Evolutionary conservation across 2,888 invertebrate species (phyloP), one percentile per base, ranked within the genome.

Genomic region (Oxyteleia sp.): DNA sequence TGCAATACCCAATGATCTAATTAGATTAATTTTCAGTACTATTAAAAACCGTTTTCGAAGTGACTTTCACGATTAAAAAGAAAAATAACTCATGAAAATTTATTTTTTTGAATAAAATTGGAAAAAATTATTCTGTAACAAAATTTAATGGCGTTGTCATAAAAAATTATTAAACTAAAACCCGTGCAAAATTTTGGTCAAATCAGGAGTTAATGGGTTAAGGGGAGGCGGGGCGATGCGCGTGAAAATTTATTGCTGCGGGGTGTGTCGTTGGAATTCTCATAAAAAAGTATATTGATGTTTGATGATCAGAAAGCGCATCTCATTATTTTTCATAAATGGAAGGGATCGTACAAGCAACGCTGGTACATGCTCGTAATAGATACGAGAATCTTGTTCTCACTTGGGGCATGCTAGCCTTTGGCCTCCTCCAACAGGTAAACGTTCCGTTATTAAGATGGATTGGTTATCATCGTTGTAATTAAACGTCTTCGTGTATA

Each of bases 371-470:
- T 3, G 41, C 11, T 45, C 45, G 29, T 61, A 61, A 61, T 61
- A 16, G 45, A 45, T 45, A 61, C 29, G 61, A 47, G 61, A 29
- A 61, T 45, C 45, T 61, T 45, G 61, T 61, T 29, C 18, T 61
- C 45, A 45, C 29, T 29, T 20, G 29, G 11, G 29, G 61, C 26
- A 43, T 10, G 8, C 41, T 59, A 11, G 59, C 57, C 57, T 20
- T 43, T 59, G 26, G 15, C 43, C 23, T 43, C 5, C n/a, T 59
- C 43, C 26, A 43, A 43, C 59, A 57, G 57, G 57, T 57, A 41
- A 57, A 57, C 23, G 57, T 57, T 41, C 23, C 20, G 13, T 57
- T 57, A 41, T 57, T 57, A 29, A 53, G 29, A 53, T 18, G 29
- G 32, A 53, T 29, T 29, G 51, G 29, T 53, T 53, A 29, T 29